These are phyloP conservation scores for Pseudomyrmex flavicornis DNA, from an alignment of 1,140 invertebrate species.

Conservation along the genomic window DNA sequence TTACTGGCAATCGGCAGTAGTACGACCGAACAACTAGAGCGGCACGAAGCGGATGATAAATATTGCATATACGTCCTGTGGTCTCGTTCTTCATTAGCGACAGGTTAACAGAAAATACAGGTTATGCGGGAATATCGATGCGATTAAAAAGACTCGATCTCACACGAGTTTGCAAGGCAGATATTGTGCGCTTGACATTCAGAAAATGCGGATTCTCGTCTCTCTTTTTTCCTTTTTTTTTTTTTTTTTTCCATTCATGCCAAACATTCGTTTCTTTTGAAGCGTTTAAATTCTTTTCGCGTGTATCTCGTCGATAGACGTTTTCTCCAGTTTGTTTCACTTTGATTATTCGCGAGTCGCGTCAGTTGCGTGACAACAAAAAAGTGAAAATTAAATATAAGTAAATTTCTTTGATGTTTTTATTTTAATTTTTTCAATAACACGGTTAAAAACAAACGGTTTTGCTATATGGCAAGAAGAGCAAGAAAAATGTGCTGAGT, in stretches of 20 bases:
- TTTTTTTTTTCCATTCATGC: background rate
- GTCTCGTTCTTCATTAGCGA: slow-evolving; percentile 38
- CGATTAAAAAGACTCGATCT: background rate
- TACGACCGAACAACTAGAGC: slow-evolving; percentile 11
- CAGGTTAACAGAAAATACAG: slow-evolving; percentile 7
- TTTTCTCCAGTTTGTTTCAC: background rate
- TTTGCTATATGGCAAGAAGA: no score
- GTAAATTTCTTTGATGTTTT: background rate
- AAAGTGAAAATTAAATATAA: background rate
- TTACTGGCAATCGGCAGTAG: slow-evolving; percentile 34
- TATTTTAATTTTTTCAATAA: no score
- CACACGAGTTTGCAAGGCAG: background rate
- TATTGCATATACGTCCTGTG: slow-evolving; percentile 31
- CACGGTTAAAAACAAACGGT: no score
- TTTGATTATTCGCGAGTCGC: background rate
- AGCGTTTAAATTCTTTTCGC: background rate
- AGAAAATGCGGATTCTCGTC: background rate
- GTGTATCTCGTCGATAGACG: background rate
- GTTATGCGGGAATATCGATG: slow-evolving; percentile 20
- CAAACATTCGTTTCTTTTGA: background rate
- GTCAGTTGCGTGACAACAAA: background rate
- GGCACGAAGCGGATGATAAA: slow-evolving; percentile 47
- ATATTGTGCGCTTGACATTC: background rate
- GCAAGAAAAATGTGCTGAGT: no score
- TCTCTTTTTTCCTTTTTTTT: background rate